Evolutionary conservation across 2,113 vertebrate genomes (phyloP).

Genomic region (Paramisgurnus dabryanus): DNA sequence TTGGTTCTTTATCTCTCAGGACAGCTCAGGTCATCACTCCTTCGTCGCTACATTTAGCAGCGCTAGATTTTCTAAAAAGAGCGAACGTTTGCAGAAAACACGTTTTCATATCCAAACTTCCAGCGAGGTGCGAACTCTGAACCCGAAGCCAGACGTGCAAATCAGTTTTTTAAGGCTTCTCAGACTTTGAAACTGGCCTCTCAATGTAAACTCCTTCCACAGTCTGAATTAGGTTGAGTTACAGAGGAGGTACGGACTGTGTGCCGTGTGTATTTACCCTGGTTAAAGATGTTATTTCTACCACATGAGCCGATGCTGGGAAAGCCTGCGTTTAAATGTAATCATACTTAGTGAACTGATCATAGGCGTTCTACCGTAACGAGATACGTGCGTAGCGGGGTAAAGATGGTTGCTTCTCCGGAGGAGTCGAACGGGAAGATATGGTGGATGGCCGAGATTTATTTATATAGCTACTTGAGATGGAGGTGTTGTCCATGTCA

Average conservation of each 20-base stretch:
- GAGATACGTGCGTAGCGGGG: constrained; percentile 16
- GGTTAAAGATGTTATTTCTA: constrained; percentile 44
- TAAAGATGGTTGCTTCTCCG: constrained; percentile 1
- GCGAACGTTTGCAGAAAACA: constrained; percentile 11
- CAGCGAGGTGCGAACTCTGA: constrained; percentile 10
- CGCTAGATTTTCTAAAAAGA: neutral
- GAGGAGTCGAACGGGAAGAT: constrained; percentile 13
- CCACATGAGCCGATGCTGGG: constrained; percentile 19
- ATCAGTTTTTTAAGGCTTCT: neutral
- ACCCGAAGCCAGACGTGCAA: constrained; percentile 17
- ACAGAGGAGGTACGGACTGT: constrained; percentile 9
- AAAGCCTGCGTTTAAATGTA: constrained; percentile 31
- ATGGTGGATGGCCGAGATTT: constrained; percentile 28
- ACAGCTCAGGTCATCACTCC: constrained; percentile 10
- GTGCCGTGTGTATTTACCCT: constrained; percentile 43
- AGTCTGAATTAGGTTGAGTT: constrained; percentile 5
- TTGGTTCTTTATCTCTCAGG: constrained; percentile 9
- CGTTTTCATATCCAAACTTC: neutral
- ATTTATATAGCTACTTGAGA: constrained; percentile 35
- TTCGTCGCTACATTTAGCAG: neutral
- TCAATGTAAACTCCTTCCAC: constrained; percentile 33
- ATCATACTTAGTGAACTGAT: constrained; percentile 42
- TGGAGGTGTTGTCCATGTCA: constrained; percentile 18
- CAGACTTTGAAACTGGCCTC: constrained; percentile 30
- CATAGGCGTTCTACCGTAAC: constrained; percentile 20